Base-by-base conservation (phyloP, 1,140 invertebrate genomes). In the Leptinotarsa defecta region DNA sequence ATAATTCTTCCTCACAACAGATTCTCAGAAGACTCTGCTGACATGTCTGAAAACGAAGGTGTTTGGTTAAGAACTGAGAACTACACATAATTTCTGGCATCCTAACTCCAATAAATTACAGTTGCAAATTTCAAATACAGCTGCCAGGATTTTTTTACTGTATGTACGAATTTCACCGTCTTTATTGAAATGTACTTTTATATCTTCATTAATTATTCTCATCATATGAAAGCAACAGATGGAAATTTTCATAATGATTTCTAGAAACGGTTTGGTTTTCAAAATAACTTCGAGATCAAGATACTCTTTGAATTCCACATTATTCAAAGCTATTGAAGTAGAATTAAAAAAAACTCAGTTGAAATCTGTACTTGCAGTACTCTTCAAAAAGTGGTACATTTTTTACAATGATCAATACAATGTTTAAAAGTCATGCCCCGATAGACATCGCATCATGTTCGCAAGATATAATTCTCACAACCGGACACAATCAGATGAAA, bases 311-410 rank as follows among this genome's bases (percentile, higher is more conserved):
- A 52, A 52, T 52, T 52, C 49, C 49, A 52, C 17, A 52, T 52
- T 52, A 52, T 52, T 52, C 49, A 13, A 52, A 3, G 49, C 49
- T 74, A 76, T 82, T 6, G 49, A 52, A 52, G 49, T 52, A 52
- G 8, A 13, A 52, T 52, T 52, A 4, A 15, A 52, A 52, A 52
- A 52, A 52, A 6, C 49, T 3, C 65, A 73, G 11, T 17, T 73
- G 19, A 73, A 73, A 34, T 73, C 71, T 24, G 24, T 34, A 57
- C 22, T 13, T 8, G 64, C 61, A 48, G 63, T 24, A 15, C 43
- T 27, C 34, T 34, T 34, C 13, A 64, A 73, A 73, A 2, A 11
- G 17, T 13, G 71, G 71, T 61, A 61, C n/a, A 73, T 49, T 73
- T 73, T 15, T 52, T 52, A 24, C 4, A 24, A 5, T 52, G 49